Evolutionary conservation across 2,888 invertebrate genomes (phyloP).

Genomic region (Adelphocoris suturalis): DNA sequence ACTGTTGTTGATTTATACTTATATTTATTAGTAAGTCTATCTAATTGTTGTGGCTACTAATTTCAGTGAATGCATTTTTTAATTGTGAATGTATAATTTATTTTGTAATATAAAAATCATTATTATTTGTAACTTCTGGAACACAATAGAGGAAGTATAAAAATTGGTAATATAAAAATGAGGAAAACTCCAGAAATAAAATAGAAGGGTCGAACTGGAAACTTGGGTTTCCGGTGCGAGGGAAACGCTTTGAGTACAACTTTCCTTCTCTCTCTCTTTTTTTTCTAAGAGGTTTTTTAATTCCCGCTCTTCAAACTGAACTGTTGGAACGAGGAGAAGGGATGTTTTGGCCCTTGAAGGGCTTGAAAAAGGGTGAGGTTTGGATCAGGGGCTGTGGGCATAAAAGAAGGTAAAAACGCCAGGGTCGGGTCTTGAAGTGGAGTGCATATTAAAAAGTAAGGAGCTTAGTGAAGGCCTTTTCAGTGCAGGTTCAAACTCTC

Average conservation of each 20-base stretch:
- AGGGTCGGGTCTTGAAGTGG: constrained; percentile 33
- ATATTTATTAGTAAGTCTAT: too few relatives aligned
- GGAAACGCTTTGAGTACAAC: not conserved
- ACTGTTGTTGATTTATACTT: too few relatives aligned
- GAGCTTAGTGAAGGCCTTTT: constrained; percentile 49
- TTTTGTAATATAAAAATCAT: too few relatives aligned
- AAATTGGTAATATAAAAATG: not conserved
- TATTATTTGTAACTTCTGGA: too few relatives aligned
- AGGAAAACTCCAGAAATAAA: not conserved
- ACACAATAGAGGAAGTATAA: not conserved
- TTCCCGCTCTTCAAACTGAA: constrained; percentile 29
- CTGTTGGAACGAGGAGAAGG: constrained; percentile 8
- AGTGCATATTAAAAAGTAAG: constrained; percentile 64
- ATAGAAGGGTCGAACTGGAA: not conserved
- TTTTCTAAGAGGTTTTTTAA: constrained; percentile 4
- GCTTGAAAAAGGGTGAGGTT: constrained; percentile 1
- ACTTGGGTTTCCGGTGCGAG: constrained; percentile 1
- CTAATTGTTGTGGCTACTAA: too few relatives aligned
- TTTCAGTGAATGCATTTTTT: too few relatives aligned
- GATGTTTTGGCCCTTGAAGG: constrained; percentile 50
- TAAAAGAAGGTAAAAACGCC: constrained; percentile 38
- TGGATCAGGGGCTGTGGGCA: not conserved
- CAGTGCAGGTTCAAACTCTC: constrained; percentile 37
- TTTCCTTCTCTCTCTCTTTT: not conserved
- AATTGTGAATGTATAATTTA: too few relatives aligned